phyloP scores from a whole-genome alignment of 2,113 vertebrate genomes.

The Merops nubicus region DNA sequence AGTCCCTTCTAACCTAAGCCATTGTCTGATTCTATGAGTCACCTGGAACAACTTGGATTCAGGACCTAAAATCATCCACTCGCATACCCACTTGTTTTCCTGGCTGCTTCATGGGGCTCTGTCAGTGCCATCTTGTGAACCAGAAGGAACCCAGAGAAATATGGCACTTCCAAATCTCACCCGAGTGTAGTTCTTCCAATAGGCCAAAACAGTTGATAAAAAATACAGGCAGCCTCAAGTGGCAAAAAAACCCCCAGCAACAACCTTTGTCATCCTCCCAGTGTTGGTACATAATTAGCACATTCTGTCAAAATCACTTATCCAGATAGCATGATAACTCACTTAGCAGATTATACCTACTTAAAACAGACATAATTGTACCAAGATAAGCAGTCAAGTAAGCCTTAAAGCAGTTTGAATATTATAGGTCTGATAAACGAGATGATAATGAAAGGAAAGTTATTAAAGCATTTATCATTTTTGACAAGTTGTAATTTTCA shows the following conservation, averaged over 20 bases:
- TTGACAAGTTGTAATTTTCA: not conserved
- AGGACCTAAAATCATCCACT: not conserved
- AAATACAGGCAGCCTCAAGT: not conserved
- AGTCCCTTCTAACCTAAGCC: not conserved
- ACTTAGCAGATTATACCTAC: not conserved
- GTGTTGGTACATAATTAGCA: not conserved
- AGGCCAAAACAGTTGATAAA: not conserved
- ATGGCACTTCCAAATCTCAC: not conserved
- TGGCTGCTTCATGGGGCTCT: not conserved
- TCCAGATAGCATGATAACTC: not conserved
- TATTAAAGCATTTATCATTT: not conserved
- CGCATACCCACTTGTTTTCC: not conserved
- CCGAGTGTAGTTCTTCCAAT: not conserved
- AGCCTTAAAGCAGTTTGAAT: not conserved
- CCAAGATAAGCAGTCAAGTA: not conserved
- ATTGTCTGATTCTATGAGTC: not conserved
- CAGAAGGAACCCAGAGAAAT: not conserved
- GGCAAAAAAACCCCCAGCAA: not conserved
- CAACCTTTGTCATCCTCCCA: not conserved
- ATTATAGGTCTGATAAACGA: slow-evolving; percentile 1
- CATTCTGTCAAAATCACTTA: slow-evolving; percentile 3
- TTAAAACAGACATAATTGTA: not conserved
- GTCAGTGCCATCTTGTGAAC: not conserved
- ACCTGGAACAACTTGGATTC: not conserved
- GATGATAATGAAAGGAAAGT: not conserved